Conservation (phyloP, 2,888 invertebrate species). For the Ligdia adustata region DNA sequence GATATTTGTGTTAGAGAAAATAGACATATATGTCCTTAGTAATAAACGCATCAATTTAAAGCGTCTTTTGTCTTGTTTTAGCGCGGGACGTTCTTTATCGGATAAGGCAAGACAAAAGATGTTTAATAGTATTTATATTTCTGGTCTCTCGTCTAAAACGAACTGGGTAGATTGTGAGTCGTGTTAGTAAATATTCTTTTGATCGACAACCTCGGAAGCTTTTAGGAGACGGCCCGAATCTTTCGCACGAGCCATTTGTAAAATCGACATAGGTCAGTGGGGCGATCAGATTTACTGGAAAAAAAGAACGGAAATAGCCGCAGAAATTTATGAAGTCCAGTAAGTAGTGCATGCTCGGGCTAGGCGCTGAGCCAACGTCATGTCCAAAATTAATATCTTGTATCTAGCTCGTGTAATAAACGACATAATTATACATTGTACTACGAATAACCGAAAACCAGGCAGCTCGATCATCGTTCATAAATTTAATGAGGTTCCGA, state of each 20-base stretch:
- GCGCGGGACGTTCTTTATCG: too few species aligned
- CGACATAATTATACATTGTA: conserved; percentile 41
- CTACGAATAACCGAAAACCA: too few species aligned
- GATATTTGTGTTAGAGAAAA: too few species aligned
- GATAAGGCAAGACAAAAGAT: too few species aligned
- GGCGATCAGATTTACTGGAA: conserved; percentile 44
- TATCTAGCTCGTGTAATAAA: conserved; percentile 54
- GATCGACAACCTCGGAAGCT: conserved; percentile 13
- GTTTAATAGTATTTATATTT: too few species aligned
- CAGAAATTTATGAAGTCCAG: conserved; percentile 62
- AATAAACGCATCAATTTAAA: too few species aligned
- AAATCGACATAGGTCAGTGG: conserved; percentile 36
- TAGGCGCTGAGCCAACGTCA: conserved; percentile 70
- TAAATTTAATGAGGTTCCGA: too few species aligned
- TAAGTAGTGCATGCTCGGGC: conserved; percentile 60
- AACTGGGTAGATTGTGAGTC: too few species aligned
- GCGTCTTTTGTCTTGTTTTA: too few species aligned
- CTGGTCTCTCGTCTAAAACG: too few species aligned
- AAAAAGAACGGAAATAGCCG: conserved; percentile 62
- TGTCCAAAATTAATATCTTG: conserved; percentile 65
- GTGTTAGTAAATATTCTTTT: conserved; percentile 5
- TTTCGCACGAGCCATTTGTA: conserved; percentile 17
- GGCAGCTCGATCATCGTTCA: too few species aligned
- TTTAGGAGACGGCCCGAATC: conserved; percentile 16
- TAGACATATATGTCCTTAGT: too few species aligned